Base-by-base conservation (phyloP, 2,797 vertebrate species). In the Heliangelus exortis region DNA sequence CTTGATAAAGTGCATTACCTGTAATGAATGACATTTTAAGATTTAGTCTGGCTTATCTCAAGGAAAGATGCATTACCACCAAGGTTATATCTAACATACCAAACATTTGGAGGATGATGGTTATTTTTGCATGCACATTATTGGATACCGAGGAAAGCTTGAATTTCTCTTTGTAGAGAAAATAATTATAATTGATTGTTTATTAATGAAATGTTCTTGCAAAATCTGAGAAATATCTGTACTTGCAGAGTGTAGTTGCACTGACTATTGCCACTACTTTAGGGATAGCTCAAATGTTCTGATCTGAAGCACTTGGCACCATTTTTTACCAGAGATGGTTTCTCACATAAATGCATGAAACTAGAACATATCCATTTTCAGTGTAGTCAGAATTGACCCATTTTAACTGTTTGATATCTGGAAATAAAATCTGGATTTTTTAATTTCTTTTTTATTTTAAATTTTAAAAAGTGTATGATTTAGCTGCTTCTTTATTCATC, bases 221-320 rank as follows among this genome's bases (percentile, higher is more conserved):
- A 68, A 76, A 11, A 4, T n/a, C 58, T 66, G 55, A 48, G n/a
- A 79, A 74, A 17, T 54, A 62, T 3, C 15, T 79, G 10, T 55
- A 8, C 5, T 54, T 62, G 34, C 22, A 17, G 20, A 7, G 34
- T 36, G 26, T 18, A 26, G 78, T 73, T 79, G 3, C 13, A 7
- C 8, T 65, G 8, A 19, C 17, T 26, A 9, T 65, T 78, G 3
- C 15, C 74, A n/a, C 28, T 45, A 14, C 29, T 59, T 63, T 54
- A 63, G 13, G 25, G 15, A 16, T 55, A 31, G 12, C 9, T 84
- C 7, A 7, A 23, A 8, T 36, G 6, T 31, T 68, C 45, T 63
- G 15, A 31, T 48, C 31, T 78, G 50, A 74, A 92, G 41, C 0
- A 1, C 31, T 89, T 0, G 0, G 3, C 0, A 0, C 12, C 50